Evolutionary conservation across 2,113 vertebrate species (phyloP).

Genomic region (Callaeas wilsoni): DNA sequence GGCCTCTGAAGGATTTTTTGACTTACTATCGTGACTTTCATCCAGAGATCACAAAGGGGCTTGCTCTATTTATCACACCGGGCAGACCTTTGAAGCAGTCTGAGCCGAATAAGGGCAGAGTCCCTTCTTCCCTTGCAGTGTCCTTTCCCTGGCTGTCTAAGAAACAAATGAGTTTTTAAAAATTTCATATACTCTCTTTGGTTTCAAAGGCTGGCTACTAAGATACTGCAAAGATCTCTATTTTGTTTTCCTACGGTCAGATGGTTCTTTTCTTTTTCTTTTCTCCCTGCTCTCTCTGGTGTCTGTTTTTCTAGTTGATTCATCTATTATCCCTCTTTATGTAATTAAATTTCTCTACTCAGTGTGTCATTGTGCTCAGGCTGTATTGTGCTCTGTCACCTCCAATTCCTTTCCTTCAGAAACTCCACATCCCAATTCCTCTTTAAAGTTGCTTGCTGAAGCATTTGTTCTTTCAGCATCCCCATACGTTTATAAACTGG

Average conservation of each 20-base stretch:
- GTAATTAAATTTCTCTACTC: conserved; percentile 49
- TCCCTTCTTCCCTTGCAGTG: background rate
- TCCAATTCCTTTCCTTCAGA: conserved; percentile 32
- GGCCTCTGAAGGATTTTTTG: background rate
- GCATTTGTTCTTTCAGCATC: conserved; percentile 50
- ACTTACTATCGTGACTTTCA: conserved; percentile 7
- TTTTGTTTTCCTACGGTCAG: conserved; percentile 14
- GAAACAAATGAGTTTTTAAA: conserved; percentile 19
- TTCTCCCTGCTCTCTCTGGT: conserved; percentile 32
- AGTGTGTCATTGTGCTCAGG: conserved; percentile 28
- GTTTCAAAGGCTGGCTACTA: background rate
- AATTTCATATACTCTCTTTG: background rate
- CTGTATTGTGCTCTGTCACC: conserved; percentile 29
- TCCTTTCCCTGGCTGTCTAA: background rate
- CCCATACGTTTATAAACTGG: conserved; percentile 53
- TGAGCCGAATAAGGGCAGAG: background rate
- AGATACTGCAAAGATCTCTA: background rate
- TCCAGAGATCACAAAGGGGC: conserved; percentile 4
- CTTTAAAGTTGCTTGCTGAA: conserved; percentile 59
- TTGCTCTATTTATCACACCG: background rate
- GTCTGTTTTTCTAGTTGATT: conserved; percentile 54
- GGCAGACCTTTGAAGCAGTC: conserved; percentile 4
- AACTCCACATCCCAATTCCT: conserved; percentile 14
- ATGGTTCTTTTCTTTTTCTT: conserved; percentile 31
- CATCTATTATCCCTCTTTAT: conserved; percentile 58